These are phyloP conservation scores for Alligator sinensis DNA, from an alignment of 2,113 vertebrate genomes.

Conservation along the genomic window DNA sequence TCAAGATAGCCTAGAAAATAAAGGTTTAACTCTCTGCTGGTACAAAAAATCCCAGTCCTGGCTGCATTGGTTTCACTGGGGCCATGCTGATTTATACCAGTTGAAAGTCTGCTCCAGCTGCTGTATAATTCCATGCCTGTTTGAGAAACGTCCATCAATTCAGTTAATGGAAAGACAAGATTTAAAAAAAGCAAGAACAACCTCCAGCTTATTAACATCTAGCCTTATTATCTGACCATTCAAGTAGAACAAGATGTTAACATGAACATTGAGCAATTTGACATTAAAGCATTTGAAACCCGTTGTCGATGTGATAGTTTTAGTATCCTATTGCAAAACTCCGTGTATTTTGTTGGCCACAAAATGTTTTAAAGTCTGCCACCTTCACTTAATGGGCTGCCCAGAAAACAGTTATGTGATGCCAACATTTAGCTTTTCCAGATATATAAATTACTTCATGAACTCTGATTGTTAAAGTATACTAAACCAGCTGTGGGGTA, in stretches of 20 bases:
- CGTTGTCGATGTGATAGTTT: neutral
- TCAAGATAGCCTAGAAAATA: neutral
- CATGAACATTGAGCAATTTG: neutral
- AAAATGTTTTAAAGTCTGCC: neutral
- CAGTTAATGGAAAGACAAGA: neutral
- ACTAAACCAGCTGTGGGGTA: neutral
- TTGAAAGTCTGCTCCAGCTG: neutral
- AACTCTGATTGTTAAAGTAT: neutral
- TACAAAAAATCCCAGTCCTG: accelerated
- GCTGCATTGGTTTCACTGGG: neutral
- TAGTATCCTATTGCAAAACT: constrained; percentile 8
- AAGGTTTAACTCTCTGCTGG: neutral
- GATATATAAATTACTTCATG: neutral
- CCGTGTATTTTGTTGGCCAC: neutral
- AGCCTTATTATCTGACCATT: constrained; percentile 19
- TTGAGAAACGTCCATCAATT: neutral
- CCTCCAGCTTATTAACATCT: neutral
- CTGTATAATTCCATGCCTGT: neutral
- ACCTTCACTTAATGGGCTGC: neutral
- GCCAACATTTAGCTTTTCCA: neutral
- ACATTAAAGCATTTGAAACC: constrained; percentile 45
- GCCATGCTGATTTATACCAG: neutral
- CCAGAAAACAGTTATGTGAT: constrained; percentile 8
- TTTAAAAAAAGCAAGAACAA: constrained; percentile 29
- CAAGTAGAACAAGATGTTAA: constrained; percentile 57